These are phyloP conservation scores for Stratiomys singularior DNA, from an alignment of 2,888 invertebrate genomes.

Conservation along the genomic window DNA sequence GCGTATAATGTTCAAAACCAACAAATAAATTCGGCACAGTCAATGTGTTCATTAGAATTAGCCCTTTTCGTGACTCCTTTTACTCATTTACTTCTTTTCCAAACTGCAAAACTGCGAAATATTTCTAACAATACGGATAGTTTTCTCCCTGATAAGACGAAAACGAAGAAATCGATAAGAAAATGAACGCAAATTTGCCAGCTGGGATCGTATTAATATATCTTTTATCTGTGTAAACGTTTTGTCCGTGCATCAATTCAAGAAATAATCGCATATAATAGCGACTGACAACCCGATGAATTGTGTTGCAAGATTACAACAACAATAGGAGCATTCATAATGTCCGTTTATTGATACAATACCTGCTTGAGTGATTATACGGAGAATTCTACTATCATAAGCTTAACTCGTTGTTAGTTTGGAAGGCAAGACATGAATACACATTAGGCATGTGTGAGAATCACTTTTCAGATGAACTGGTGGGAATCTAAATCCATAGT, in stretches of 20 bases:
- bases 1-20: no score
- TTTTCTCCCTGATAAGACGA: neutral
- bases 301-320: neutral
- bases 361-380: constrained; percentile 35
- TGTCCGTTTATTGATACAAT: constrained; percentile 42
- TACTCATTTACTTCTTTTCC: no score
- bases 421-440: neutral
- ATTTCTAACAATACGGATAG: no score
- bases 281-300: constrained; percentile 28
- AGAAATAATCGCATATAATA: constrained; percentile 16
- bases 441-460: neutral
- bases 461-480: constrained; percentile 30
- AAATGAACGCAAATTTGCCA: neutral
- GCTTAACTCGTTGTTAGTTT: constrained; percentile 1
- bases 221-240: neutral
- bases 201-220: neutral
- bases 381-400: constrained; percentile 21
- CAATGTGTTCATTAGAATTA: no score
- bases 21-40: no score
- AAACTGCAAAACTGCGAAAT: no score
- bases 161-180: neutral
- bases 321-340: constrained; percentile 40
- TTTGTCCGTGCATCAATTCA: neutral
- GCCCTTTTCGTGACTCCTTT: no score
- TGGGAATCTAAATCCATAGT: constrained; percentile 9